phyloP scores from a whole-genome alignment of 1,140 invertebrate genomes.

The Tyrophagus putrescentiae region DNA sequence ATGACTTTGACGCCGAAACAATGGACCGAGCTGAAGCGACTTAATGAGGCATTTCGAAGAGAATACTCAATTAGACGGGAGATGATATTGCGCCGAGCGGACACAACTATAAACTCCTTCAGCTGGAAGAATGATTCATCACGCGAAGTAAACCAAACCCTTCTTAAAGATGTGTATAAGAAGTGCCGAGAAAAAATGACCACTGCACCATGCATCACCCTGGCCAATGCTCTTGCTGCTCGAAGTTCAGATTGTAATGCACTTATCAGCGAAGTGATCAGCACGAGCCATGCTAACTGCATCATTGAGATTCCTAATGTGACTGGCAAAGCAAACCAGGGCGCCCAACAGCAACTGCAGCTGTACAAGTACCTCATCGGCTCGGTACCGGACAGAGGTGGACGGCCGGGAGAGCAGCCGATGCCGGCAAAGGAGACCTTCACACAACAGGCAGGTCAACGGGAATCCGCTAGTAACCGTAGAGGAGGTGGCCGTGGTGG shows the following conservation, averaged over 20 bases:
- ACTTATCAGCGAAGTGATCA: constrained; percentile 20
- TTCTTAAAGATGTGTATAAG: constrained; percentile 8
- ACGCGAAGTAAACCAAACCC: not conserved
- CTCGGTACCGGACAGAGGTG: constrained; percentile 22
- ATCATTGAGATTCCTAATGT: constrained; percentile 19
- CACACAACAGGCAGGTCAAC: constrained; percentile 2
- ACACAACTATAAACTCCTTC: constrained; percentile 88
- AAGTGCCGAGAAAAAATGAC: not conserved
- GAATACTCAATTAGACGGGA: constrained; percentile 70
- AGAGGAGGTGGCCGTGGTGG: constrained; percentile 3
- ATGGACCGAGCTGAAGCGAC: constrained; percentile 16
- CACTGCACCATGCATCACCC: not conserved
- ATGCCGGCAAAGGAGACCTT: constrained; percentile 16
- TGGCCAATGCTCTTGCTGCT: constrained; percentile 19
- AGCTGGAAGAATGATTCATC: constrained; percentile 24
- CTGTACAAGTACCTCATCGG: constrained; percentile 22
- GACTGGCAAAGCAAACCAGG: constrained; percentile 18
- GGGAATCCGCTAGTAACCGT: not conserved
- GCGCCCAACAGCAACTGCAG: constrained; percentile 16
- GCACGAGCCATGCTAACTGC: constrained; percentile 18
- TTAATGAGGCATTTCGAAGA: constrained; percentile 2
- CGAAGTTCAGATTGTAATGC: constrained; percentile 16
- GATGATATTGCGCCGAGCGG: constrained; percentile 72
- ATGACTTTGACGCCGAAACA: not conserved
- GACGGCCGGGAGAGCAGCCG: constrained; percentile 18